A percentile compares a stretch with the other conserved stretches of the same genome.
phyloP scores from a whole-genome alignment of 2,113 vertebrate genomes.

The Heptranchias perlo region DNA sequence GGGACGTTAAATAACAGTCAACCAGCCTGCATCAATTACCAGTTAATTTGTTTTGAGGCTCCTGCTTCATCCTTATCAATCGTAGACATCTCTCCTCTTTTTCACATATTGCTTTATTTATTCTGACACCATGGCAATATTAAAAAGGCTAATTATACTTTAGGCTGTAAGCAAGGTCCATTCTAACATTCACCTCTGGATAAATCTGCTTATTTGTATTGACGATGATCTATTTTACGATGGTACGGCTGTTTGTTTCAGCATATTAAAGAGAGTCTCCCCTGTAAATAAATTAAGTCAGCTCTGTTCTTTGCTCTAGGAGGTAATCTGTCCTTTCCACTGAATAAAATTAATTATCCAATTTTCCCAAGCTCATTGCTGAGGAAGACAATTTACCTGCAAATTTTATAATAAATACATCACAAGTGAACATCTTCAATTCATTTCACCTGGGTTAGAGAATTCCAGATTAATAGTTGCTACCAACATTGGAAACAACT shows the following conservation, averaged over 20 bases:
- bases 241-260: neutral
- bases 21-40: neutral
- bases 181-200: neutral
- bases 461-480: neutral
- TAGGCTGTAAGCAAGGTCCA: neutral
- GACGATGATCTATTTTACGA: neutral
- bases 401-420: constrained; percentile 19
- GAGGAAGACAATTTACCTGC: neutral
- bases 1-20: neutral
- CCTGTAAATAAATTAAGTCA: neutral
- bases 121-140: constrained; percentile 21
- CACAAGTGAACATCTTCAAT: neutral
- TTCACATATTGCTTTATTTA: constrained; percentile 7
- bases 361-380: constrained; percentile 6
- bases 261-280: neutral
- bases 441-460: neutral
- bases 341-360: constrained; percentile 32
- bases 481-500: neutral
- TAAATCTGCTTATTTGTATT: constrained; percentile 8
- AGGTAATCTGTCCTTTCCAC: neutral
- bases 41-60: neutral
- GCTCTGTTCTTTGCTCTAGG: neutral
- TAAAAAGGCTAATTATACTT: constrained; percentile 12
- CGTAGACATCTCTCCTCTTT: neutral
- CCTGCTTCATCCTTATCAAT: constrained; percentile 15